Conservation (phyloP, 2,888 invertebrate genomes). For the Aelia acuminata region DNA sequence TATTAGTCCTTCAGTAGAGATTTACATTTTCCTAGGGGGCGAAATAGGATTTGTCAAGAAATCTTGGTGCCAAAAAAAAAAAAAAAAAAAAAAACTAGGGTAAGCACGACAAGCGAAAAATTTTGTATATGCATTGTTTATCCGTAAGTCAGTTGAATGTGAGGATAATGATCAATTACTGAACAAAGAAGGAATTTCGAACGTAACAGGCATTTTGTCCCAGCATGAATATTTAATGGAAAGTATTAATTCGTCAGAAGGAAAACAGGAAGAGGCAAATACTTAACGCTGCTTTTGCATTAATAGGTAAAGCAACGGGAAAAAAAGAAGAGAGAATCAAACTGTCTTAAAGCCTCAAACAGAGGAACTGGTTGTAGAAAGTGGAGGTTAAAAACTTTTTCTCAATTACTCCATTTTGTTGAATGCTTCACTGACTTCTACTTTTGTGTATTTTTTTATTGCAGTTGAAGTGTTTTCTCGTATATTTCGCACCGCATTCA, state of each 20-base stretch:
- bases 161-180: constrained; percentile 2
- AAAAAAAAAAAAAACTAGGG: too few relatives aligned
- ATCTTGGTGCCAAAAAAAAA: too few relatives aligned
- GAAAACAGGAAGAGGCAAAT: constrained; percentile 2
- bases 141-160: background rate
- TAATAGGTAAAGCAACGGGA: background rate
- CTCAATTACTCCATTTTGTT: background rate
- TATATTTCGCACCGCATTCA: background rate
- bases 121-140: background rate
- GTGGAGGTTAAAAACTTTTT: background rate
- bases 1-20: background rate
- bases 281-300: background rate
- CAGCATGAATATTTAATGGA: constrained; percentile 15
- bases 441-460: background rate
- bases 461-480: background rate
- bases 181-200: background rate
- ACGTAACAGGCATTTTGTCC: background rate
- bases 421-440: background rate
- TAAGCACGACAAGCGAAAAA: too few relatives aligned
- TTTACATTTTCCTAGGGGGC: too few relatives aligned
- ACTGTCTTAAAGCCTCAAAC: background rate
- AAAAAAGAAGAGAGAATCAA: background rate
- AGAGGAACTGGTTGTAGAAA: background rate
- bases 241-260: background rate
- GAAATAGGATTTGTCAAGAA: too few relatives aligned